These are phyloP conservation scores for Cataglyphis rosenhaueri DNA, from an alignment of 2,888 invertebrate genomes.

Conservation along the genomic window DNA sequence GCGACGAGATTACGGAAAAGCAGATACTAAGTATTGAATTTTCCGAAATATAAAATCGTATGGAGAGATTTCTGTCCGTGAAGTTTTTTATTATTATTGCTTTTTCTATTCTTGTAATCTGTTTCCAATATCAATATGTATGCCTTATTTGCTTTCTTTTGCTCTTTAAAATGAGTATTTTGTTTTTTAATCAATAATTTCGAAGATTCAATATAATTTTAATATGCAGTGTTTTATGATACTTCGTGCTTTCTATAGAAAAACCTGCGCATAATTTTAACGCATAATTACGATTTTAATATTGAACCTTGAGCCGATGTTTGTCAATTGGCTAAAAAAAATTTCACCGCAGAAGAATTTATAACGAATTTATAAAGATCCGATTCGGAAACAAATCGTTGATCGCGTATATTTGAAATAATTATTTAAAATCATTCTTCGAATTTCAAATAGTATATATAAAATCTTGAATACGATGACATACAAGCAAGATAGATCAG, in stretches of 20 bases:
- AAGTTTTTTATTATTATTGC: not conserved
- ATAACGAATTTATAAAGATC: not conserved
- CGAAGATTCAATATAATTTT: not conserved
- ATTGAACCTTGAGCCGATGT: not conserved
- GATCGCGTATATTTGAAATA: not conserved
- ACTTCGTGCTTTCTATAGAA: not conserved
- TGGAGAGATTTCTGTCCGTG: not conserved
- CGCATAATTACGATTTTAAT: not conserved
- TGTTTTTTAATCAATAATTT: not conserved
- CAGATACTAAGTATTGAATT: not conserved
- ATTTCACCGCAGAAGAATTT: not conserved
- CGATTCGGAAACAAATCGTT: not conserved
- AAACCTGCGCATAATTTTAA: not conserved
- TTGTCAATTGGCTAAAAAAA: conserved; percentile 1
- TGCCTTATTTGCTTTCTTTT: too few relatives aligned
- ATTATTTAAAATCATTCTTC: not conserved
- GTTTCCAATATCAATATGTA: not conserved
- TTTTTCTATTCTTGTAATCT: not conserved
- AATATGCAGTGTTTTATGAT: not conserved
- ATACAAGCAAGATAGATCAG: not conserved
- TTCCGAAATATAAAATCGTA: not conserved
- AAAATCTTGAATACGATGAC: not conserved
- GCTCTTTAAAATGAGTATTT: not conserved
- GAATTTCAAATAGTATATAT: not conserved
- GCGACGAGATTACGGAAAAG: not conserved